Evolutionary conservation across 2,113 vertebrate genomes (phyloP), one percentile per base, ranked within the genome.

Genomic region (Sigmodon hispidus): DNA sequence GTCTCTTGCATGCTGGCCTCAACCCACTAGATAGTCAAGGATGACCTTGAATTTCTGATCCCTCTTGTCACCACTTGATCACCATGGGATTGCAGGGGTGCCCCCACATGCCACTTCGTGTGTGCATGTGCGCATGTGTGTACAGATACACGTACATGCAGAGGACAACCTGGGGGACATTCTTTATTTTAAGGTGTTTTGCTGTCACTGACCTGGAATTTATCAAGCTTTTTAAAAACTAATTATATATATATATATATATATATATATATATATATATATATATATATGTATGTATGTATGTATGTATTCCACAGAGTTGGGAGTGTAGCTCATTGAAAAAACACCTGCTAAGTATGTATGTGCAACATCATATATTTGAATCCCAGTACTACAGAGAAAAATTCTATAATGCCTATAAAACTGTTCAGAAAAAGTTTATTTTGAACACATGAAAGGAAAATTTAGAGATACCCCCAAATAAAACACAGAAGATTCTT

Each of bases 401-500:
- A 34, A 79, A 57, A 70, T 21, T 57, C 79, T 55, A 61, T 36
- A 36, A 72, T 88, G 61, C 67, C 88, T 63, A 87, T 59, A 26
- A 59, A 80, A 83, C 19, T 76, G 86, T 97, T 97, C 96, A 97
- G 96, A 97, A 97, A 98, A 97, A 96, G 75, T 43, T 96, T 55
- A 87, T 87, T 40, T 80, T 73, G 79, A 92, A 92, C 0, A 63
- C 36, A 34, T 3, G 63, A 96, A 94, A 96, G 87, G 70, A n/a
- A 65, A 93, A 43, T 79, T 63, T 57, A 90, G 1, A 3, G 90
- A 93, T 36, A n/a, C 34, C 48, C 72, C 89, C 31, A 19, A 40
- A 55, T 87, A 96, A 73, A 81, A 75, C 0, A 69, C 0, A 87
- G 90, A 59, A 50, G n/a, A 43, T 93, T 48, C 75, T 87, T 93